A percentile compares a stretch with the other conserved stretches of the same genome.
phyloP scores from a whole-genome alignment of 1,140 invertebrate species.

The Steinernema feltiae region DNA sequence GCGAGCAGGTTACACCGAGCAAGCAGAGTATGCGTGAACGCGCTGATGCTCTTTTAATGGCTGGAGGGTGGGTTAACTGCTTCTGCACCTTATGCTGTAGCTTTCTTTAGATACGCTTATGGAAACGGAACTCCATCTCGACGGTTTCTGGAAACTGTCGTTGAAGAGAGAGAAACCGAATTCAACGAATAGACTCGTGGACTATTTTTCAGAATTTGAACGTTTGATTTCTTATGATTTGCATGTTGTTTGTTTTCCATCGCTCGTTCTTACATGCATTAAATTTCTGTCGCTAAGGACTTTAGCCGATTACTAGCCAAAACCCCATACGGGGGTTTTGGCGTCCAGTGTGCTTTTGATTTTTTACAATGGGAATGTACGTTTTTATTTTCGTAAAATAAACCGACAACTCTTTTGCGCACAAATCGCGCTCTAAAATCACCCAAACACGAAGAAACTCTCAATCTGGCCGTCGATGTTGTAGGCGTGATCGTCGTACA shows the following conservation, averaged over 20 bases:
- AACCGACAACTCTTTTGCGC: too few species aligned
- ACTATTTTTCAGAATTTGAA: too few species aligned
- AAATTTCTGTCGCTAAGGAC: too few species aligned
- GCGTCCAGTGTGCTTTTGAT: too few species aligned
- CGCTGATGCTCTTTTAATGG: not conserved
- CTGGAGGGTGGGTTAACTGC: not conserved
- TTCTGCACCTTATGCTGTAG: not conserved
- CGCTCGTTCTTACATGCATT: too few species aligned
- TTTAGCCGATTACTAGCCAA: too few species aligned
- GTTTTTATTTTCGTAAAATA: too few species aligned
- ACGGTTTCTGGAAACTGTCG: not conserved
- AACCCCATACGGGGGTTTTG: too few species aligned
- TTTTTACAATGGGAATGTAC: too few species aligned
- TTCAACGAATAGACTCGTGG: too few species aligned
- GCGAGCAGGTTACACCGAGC: not conserved
- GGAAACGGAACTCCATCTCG: not conserved
- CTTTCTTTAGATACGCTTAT: not conserved
- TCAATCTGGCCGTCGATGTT: constrained; percentile 7
- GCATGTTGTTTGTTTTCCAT: too few species aligned
- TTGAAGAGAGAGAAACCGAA: not conserved
- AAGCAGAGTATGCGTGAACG: not conserved
- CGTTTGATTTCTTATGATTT: too few species aligned
- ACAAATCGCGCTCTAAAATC: not conserved
- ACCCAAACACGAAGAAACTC: not conserved
- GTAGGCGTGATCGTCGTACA: not conserved